Base-by-base conservation (phyloP, 2,113 vertebrate species). In the Dasyurus viverrinus region DNA sequence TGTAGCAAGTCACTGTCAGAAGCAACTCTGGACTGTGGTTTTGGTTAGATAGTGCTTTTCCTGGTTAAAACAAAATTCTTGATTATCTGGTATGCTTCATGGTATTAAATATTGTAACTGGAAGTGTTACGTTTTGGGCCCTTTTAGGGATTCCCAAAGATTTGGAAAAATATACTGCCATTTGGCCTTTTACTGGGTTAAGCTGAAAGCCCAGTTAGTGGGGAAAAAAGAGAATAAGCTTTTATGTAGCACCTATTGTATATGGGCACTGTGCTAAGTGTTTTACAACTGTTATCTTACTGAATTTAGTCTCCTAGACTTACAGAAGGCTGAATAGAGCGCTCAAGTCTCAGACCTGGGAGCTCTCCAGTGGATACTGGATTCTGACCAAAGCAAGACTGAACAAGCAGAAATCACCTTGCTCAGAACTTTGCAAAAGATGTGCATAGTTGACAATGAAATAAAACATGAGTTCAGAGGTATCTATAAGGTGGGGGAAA, bases 311-410 rank as follows among this genome's bases (percentile, higher is more conserved):
- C 5, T n/a, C 30, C 30, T 91, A 9, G 22, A 53, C 54, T 90
- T 46, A 89, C n/a, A 0, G 24, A 25, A 10, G 53, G 27, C 23
- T n/a, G 42, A 52, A 19, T 2, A 30, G 46, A 16, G 25, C 22
- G 25, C n/a, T 6, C 8, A 6, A 8, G 0, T 1, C 54, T 46
- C 24, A 27, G 12, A 46, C n/a, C 36, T 27, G 23, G 0, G 89
- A 91, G 90, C 30, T 54, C 50, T 76, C 68, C 89, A 53, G 48
- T 50, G 92, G 2, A 52, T 53, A 89, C 93, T 91, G 95, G 93
- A 8, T 93, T 94, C 27, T 93, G 93, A 97, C 97, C 93, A 92
- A 26, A 0, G 23, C 27, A 84, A 95, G n/a, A 46, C 84, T 89
- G 5, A 36, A 42, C 12, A 50, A 55, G 54, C 47, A 91, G 23